A percentile compares a stretch with the other conserved stretches of the same genome.
phyloP scores from a whole-genome alignment of 1,140 invertebrate genomes.

The Ceratosolen solmsi region DNA sequence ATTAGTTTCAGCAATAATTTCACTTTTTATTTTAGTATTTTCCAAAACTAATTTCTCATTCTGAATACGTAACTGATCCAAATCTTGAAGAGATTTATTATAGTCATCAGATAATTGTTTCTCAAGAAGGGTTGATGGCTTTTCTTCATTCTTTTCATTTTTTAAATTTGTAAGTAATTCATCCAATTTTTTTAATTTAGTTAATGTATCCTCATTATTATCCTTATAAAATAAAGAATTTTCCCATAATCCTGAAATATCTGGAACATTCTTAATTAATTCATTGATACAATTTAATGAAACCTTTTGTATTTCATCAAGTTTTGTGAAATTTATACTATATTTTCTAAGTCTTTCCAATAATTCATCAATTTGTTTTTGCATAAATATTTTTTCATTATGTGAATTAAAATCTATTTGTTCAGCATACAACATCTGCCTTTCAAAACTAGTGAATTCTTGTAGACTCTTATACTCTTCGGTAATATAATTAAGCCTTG shows the following conservation, averaged over 20 bases:
- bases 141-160: slow-evolving; percentile 29
- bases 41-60: slow-evolving; percentile 42
- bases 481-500: slow-evolving; percentile 54
- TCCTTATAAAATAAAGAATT: slow-evolving; percentile 16
- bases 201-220: slow-evolving; percentile 10
- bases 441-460: slow-evolving; percentile 64
- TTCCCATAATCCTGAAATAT: slow-evolving; percentile 33
- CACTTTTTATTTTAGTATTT: slow-evolving; percentile 39
- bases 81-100: slow-evolving; percentile 37
- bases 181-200: slow-evolving; percentile 30
- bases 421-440: slow-evolving; percentile 58
- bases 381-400: slow-evolving; percentile 31
- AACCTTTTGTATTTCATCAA: slow-evolving; percentile 19
- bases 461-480: slow-evolving; percentile 56
- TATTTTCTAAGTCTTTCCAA: slow-evolving; percentile 25
- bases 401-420: slow-evolving; percentile 4
- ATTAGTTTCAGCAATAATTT: slow-evolving; percentile 21
- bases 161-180: slow-evolving; percentile 25
- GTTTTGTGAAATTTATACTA: slow-evolving; percentile 25
- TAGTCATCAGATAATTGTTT: slow-evolving; percentile 46
- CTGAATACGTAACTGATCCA: slow-evolving; percentile 23
- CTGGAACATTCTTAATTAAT: slow-evolving; percentile 14
- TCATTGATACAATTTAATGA: slow-evolving; percentile 41
- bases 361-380: slow-evolving; percentile 31
- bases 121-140: slow-evolving; percentile 22